Conservation (phyloP, 2,888 invertebrate genomes). For the Drosophila hamatofila region DNA sequence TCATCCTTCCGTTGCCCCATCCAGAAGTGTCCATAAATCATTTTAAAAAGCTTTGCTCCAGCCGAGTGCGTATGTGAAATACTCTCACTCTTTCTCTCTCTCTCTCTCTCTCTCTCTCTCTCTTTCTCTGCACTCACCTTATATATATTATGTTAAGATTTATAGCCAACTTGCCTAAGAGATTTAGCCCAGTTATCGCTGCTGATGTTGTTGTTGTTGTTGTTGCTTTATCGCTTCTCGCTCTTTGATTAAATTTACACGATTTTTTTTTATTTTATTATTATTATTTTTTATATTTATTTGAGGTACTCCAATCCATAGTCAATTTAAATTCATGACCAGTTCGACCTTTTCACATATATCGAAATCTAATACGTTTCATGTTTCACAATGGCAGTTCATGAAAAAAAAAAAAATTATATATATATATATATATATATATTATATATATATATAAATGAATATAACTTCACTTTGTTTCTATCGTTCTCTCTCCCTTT, state of each 20-base stretch:
- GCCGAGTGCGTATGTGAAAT: conserved; percentile 64
- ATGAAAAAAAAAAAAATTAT: background rate
- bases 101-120: no score
- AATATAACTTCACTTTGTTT: no score
- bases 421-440: background rate
- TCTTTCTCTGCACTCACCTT: conserved; percentile 71
- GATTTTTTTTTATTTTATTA: background rate
- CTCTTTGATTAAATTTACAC: conserved; percentile 66
- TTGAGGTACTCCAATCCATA: conserved; percentile 9
- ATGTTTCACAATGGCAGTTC: background rate
- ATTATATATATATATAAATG: background rate
- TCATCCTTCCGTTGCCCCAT: conserved; percentile 40
- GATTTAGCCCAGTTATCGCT: conserved; percentile 46
- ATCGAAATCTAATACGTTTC: conserved; percentile 1
- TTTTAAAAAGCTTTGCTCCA: conserved; percentile 70
- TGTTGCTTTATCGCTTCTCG: background rate
- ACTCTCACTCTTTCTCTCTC: no score
- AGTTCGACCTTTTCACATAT: conserved; percentile 8
- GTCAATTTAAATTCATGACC: conserved; percentile 37
- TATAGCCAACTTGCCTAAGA: conserved; percentile 58
- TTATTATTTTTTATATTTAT: conserved; percentile 14
- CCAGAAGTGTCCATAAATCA: conserved; percentile 65
- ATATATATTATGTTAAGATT: conserved; percentile 55
- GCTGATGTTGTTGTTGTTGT: background rate
- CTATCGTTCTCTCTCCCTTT: no score